Percentiles rank a stretch among this genome's conserved stretches.
These are phyloP conservation scores for Loris lydekkerianus DNA, from an alignment of 2,797 vertebrate genomes.

Conservation along the genomic window DNA sequence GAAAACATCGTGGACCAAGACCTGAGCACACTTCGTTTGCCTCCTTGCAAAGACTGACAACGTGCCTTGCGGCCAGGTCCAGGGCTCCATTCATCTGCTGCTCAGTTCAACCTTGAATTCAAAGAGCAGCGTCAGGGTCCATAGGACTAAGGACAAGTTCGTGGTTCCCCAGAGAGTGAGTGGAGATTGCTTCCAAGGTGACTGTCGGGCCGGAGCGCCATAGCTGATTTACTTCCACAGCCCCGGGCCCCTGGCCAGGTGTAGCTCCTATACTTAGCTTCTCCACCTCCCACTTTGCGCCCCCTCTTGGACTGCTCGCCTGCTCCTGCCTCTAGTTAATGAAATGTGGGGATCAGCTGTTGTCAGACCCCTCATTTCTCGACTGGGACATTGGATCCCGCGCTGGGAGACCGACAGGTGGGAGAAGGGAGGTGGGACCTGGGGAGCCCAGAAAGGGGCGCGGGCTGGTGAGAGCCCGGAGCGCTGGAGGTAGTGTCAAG, in stretches of 20 bases:
- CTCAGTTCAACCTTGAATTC: not conserved
- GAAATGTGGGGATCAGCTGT: slow-evolving; percentile 66
- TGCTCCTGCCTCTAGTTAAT: slow-evolving; percentile 66
- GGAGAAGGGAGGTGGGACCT: not conserved
- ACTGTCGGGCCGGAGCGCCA: not conserved
- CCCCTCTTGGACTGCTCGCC: not conserved
- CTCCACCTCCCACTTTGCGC: not conserved
- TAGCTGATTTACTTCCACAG: not conserved
- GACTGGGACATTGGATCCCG: slow-evolving; percentile 28
- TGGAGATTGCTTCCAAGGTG: not conserved
- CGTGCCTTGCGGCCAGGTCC: not conserved
- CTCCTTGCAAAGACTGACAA: not conserved
- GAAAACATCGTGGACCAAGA: not conserved
- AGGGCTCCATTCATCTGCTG: not conserved
- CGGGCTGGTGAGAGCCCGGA: not conserved
- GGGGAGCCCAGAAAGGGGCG: not conserved
- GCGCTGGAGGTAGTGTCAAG: not conserved
- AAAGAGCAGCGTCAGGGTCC: not conserved
- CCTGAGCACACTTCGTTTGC: not conserved
- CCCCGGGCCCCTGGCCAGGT: not conserved
- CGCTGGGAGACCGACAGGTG: slow-evolving; percentile 61
- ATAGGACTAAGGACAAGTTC: not conserved
- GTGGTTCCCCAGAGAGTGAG: not conserved
- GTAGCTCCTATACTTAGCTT: not conserved
- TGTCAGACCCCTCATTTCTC: slow-evolving; percentile 73